Base-by-base conservation (phyloP, 2,113 vertebrate species). In the Syngnathoides biaculeatus region DNA sequence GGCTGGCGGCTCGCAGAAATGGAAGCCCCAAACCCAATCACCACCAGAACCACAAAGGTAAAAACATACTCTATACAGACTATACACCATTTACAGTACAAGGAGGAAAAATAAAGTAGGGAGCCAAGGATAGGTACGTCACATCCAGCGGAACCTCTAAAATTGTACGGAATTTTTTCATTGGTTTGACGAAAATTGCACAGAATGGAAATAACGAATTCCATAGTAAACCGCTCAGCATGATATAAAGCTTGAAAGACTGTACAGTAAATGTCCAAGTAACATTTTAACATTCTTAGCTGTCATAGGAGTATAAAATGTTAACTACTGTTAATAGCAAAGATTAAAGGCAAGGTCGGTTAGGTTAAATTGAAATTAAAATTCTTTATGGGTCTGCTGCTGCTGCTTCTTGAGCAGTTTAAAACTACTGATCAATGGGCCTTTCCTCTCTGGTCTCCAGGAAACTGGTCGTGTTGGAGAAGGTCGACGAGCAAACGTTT, bases 41-140 rank as follows among this genome's bases (percentile, higher is more conserved):
- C 92, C 93, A 0, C 92, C 93, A 0, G 94, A 97, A 77, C 95
- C 94, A 67, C 92, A 95, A 70, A 94, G 95, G 96, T 96, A 57
- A 30, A 26, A 55, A 30, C 24, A 12, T 14, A 35, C 30, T 5
- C 30, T 35, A 35, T 35, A 35, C 1, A 35, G 22, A 24, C 22
- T 11, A 53, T 24, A 24, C 22, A 47, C 1, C 17, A 8, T 47
- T 13, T 17, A 13, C 40, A 17, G 14, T 47, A 47, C 45, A 47
- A 17, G 8, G 20, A 52, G n/a, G 47, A 10, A 52, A 10, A 52
- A 52, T 3, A 22, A 22, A 11, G 48, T 9, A 20, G 15, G 48
- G 48, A 3, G 8, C 47, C 14, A 50, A n/a, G 0, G 8, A 50
- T 8, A 42, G 12, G 5, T 48, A 6, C 17, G 0, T 48, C 45